Evolutionary conservation across 2,888 invertebrate genomes (phyloP).

Genomic region (Crematogaster levior): DNA sequence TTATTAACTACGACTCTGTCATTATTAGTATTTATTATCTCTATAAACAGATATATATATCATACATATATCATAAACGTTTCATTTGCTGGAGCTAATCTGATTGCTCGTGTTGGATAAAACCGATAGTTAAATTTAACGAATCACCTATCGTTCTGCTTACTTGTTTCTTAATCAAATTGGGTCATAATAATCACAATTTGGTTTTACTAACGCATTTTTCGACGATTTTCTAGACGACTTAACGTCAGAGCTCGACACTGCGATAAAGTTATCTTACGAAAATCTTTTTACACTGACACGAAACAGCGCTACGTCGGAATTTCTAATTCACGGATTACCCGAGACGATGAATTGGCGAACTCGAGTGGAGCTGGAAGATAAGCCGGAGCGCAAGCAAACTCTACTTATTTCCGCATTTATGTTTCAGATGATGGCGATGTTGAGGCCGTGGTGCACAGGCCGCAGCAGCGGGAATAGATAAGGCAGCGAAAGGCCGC

Average conservation of each 20-base stretch:
- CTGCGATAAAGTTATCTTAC: conserved; percentile 1
- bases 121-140: background rate
- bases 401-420: conserved; percentile 34
- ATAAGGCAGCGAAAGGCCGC: conserved; percentile 72
- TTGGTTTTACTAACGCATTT: background rate
- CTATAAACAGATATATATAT: background rate
- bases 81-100: no score
- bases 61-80: no score
- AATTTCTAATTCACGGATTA: conserved; percentile 24
- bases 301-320: background rate
- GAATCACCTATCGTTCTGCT: background rate
- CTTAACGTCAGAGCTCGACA: background rate
- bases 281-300: conserved; percentile 1
- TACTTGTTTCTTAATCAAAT: no score
- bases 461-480: conserved; percentile 71
- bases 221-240: background rate
- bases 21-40: conserved; percentile 16
- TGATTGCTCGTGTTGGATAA: no score
- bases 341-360: background rate
- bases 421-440: conserved; percentile 80
- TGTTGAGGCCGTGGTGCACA: conserved; percentile 68
- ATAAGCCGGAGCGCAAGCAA: conserved; percentile 17
- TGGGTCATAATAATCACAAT: no score
- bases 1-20: background rate
- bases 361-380: background rate